phyloP scores from a whole-genome alignment of 37 sponge, comb jelly and placozoan genomes.

The Chondrosia reniformis region DNA sequence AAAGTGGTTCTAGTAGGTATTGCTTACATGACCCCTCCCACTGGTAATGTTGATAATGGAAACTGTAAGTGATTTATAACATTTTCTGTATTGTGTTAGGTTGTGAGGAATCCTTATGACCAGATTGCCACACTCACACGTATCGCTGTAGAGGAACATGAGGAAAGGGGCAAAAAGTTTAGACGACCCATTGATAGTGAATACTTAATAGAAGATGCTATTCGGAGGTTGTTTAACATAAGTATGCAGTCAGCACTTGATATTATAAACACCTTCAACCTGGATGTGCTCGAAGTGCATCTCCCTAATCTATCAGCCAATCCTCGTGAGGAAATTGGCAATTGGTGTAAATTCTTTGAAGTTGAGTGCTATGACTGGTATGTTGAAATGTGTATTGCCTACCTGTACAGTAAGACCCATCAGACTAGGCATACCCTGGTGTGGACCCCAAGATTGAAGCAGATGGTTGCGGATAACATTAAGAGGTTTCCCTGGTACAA shows the following conservation, averaged over 20 bases:
- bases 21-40: no score
- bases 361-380: constrained; percentile 10
- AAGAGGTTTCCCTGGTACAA: background rate
- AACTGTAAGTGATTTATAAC: no score
- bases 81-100: no score
- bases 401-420: background rate
- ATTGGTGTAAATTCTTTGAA: background rate
- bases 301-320: background rate
- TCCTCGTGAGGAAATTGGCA: background rate
- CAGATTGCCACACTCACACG: constrained; percentile 1
- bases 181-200: background rate
- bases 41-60: no score
- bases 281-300: background rate
- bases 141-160: background rate
- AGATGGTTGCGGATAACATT: background rate
- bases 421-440: background rate
- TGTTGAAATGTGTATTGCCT: background rate
- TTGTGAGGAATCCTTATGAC: constrained; percentile 16
- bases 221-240: background rate
- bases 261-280: no score
- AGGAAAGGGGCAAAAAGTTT: background rate
- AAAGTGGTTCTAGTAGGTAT: constrained; percentile 10
- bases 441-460: background rate
- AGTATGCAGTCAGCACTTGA: background rate
- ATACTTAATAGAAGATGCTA: background rate